These are phyloP conservation scores for Champsocephalus gunnari DNA, from an alignment of 2,797 vertebrate species.

Conservation along the genomic window DNA sequence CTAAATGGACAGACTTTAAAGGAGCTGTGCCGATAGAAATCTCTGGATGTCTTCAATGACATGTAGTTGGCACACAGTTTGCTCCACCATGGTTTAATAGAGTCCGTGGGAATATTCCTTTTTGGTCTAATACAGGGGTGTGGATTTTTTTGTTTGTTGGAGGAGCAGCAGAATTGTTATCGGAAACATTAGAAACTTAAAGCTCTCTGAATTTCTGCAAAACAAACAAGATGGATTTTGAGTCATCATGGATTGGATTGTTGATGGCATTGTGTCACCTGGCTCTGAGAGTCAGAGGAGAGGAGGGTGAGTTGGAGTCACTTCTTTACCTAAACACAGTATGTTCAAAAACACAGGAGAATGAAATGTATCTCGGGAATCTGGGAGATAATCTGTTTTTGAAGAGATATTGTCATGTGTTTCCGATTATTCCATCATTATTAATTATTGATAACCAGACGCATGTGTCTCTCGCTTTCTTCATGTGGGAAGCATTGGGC, in stretches of 20 bases:
- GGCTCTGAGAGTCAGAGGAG: constrained; percentile 78
- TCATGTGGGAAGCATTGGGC: background rate
- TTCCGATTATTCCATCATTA: constrained; percentile 28
- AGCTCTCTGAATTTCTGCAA: constrained; percentile 45
- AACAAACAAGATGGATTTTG: constrained; percentile 88
- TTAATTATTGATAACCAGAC: constrained; percentile 3
- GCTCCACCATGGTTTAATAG: constrained; percentile 46
- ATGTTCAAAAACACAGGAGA: accelerated
- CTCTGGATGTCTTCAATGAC: constrained; percentile 34
- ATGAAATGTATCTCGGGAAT: background rate
- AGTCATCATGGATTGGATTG: constrained; percentile 86
- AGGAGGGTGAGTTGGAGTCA: constrained; percentile 86
- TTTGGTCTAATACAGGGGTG: constrained; percentile 25
- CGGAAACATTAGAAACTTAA: constrained; percentile 45
- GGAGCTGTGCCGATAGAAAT: background rate
- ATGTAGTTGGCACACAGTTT: constrained; percentile 50
- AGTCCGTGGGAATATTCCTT: constrained; percentile 54
- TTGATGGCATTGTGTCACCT: constrained; percentile 84
- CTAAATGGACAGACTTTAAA: constrained; percentile 43
- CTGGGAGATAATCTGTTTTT: background rate
- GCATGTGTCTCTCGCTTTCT: background rate
- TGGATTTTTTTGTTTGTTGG: constrained; percentile 37
- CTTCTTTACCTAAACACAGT: constrained; percentile 26
- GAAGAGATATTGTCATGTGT: constrained; percentile 3
- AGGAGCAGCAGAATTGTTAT: constrained; percentile 13